Percentiles rank a stretch among this genome's conserved stretches.
Conservation (phyloP, 2,888 invertebrate genomes). For the Andrena bicolor region DNA sequence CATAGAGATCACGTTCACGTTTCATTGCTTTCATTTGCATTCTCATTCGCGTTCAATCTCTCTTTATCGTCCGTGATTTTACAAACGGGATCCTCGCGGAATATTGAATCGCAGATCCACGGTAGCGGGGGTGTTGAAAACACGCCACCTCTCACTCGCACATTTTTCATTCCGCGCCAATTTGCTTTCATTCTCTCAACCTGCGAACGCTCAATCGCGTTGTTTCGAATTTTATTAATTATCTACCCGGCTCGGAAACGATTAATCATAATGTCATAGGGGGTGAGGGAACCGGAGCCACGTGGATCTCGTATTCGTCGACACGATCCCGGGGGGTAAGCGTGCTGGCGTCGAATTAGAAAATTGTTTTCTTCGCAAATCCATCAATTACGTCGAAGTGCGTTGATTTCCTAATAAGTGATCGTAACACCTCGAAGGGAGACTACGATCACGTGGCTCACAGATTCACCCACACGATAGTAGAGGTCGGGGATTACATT, state of each 20-base stretch:
- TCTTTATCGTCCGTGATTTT: neutral
- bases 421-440: neutral
- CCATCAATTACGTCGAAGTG: neutral
- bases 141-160: no score
- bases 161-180: neutral
- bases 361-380: neutral
- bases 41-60: neutral
- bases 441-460: neutral
- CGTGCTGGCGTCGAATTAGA: conserved; percentile 42
- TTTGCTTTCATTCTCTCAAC: neutral
- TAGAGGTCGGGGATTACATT: conserved; percentile 25
- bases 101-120: neutral
- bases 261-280: conserved; percentile 12
- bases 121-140: neutral
- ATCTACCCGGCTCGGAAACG: neutral
- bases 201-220: neutral
- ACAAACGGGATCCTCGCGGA: neutral
- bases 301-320: conserved; percentile 8
- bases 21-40: neutral
- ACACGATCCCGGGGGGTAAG: conserved; percentile 34
- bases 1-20: neutral
- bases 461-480: neutral
- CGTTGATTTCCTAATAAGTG: neutral
- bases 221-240: conserved; percentile 15
- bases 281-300: neutral